phyloP scores from a whole-genome alignment of 2,888 invertebrate genomes.

The Dolichomitus sp. region DNA sequence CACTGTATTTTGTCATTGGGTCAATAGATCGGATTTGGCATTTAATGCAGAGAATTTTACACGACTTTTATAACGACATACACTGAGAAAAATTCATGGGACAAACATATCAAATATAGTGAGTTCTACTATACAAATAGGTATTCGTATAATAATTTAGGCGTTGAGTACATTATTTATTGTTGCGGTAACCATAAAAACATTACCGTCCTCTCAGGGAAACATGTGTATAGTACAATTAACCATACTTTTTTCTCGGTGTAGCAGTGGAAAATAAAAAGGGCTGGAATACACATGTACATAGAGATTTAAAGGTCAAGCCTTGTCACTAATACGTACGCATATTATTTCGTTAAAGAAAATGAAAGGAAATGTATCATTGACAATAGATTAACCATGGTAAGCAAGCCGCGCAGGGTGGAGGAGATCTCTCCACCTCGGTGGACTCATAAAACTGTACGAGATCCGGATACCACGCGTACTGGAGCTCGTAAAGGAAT shows the following conservation, averaged over 20 bases:
- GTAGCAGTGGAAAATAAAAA: not conserved
- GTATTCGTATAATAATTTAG: no score
- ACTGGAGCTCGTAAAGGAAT: conserved; percentile 61
- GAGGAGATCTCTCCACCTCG: conserved; percentile 32
- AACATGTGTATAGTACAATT: no score
- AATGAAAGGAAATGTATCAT: conserved; percentile 40
- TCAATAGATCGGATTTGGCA: not conserved
- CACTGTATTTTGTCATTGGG: not conserved
- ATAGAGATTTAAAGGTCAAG: conserved; percentile 6
- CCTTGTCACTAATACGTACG: not conserved
- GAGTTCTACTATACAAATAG: no score
- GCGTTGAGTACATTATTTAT: no score
- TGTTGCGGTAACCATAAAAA: no score
- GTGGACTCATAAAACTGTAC: conserved; percentile 53
- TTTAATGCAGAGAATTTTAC: not conserved
- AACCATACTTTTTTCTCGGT: no score
- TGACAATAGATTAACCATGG: conserved; percentile 14
- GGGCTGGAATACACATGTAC: not conserved
- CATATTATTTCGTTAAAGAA: conserved; percentile 29
- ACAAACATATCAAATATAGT: no score
- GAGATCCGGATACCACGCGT: conserved; percentile 51
- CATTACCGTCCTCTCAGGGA: no score
- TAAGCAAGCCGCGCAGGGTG: not conserved
- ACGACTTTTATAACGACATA: not conserved
- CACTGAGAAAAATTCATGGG: no score